These are phyloP conservation scores for human DNA, from an alignment of 2,113 vertebrate genomes.

Conservation along the genomic window GRCh38 chr15:83583001-83583500, in stretches of 20 bases:
- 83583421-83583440: neutral
- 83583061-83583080: no score
- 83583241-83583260: neutral
- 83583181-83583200: no score
- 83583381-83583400: neutral
- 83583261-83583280: neutral
- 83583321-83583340: neutral
- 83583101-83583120: neutral
- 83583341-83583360: neutral
- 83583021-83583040: neutral
- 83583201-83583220: neutral
- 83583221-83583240: neutral
- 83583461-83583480: neutral
- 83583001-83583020: neutral
- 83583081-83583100: neutral
- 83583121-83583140: neutral
- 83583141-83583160: neutral
- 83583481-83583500: neutral
- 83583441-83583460: neutral
- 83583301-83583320: neutral
- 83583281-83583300: neutral
- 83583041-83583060: neutral
- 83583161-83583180: accelerated
- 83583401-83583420: neutral
- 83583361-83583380: neutral